These are phyloP conservation scores for Myotis davidii DNA, from an alignment of 2,113 vertebrate species.

Conservation along the genomic window DNA sequence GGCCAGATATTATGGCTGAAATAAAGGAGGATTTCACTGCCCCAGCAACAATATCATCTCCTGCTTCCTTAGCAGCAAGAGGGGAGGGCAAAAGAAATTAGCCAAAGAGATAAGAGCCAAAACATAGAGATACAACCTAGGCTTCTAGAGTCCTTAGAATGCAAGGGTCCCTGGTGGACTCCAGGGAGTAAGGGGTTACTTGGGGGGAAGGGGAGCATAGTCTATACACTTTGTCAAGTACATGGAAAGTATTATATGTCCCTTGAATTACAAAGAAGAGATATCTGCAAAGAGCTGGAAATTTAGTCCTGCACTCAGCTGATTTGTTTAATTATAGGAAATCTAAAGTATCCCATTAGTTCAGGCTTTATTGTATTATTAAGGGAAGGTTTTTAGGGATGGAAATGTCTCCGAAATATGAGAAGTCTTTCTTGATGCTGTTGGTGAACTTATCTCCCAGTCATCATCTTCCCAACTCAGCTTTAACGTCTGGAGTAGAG, in stretches of 20 bases:
- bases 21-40: background rate
- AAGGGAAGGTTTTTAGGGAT: constrained; percentile 11
- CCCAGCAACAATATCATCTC: background rate
- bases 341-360: constrained; percentile 73
- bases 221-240: background rate
- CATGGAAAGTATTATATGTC: background rate
- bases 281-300: constrained; percentile 68
- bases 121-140: background rate
- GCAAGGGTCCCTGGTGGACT: background rate
- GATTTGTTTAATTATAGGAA: constrained; percentile 69
- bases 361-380: constrained; percentile 38
- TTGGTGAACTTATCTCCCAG: constrained; percentile 64
- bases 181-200: background rate
- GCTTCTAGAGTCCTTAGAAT: background rate
- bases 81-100: background rate
- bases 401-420: constrained; percentile 64
- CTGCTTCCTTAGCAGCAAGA: background rate
- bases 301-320: constrained; percentile 66
- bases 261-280: constrained; percentile 29
- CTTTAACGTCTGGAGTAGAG: constrained; percentile 59
- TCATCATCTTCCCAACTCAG: constrained; percentile 65
- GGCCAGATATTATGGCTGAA: background rate
- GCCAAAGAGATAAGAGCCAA: background rate
- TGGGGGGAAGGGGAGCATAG: background rate
- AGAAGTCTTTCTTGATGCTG: constrained; percentile 63